Percentiles rank a stretch among this genome's conserved stretches.
These are phyloP conservation scores for Eurystomus glaucurus DNA, from an alignment of 2,797 vertebrate genomes.

Conservation along the genomic window DNA sequence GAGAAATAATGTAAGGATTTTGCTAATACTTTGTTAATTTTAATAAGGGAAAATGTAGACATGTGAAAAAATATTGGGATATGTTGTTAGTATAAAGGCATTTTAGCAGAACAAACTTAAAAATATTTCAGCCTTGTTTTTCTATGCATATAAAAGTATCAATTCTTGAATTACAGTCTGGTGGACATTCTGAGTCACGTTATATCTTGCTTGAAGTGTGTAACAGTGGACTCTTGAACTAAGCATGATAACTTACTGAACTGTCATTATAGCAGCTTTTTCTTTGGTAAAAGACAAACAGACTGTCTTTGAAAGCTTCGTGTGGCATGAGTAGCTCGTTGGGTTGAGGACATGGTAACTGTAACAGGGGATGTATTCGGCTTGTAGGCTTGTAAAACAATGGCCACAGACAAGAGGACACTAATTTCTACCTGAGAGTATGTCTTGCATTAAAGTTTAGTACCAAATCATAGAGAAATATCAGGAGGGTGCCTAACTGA, in stretches of 20 bases:
- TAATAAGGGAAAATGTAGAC: background rate
- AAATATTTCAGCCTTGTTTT: background rate
- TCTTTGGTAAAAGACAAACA: background rate
- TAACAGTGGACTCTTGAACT: background rate
- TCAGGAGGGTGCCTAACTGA: background rate
- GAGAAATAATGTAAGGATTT: background rate
- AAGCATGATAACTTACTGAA: background rate
- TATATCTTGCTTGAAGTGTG: background rate
- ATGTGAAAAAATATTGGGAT: background rate
- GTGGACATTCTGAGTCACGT: background rate
- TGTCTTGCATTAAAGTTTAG: background rate
- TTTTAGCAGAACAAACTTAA: background rate
- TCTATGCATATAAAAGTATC: background rate
- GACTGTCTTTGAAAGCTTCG: background rate
- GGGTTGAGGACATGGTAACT: background rate
- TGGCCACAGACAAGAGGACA: background rate
- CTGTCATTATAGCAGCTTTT: background rate
- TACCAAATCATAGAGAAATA: background rate
- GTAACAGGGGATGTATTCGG: accelerated
- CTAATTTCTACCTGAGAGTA: background rate
- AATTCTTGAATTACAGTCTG: background rate
- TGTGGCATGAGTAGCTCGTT: accelerated
- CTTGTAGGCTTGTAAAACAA: background rate
- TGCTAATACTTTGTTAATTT: background rate
- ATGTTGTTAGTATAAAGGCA: background rate